Percentiles rank a stretch among this genome's conserved stretches.
These are phyloP conservation scores for Leptoclinus maculatus DNA, from an alignment of 2,797 vertebrate genomes.

Conservation along the genomic window DNA sequence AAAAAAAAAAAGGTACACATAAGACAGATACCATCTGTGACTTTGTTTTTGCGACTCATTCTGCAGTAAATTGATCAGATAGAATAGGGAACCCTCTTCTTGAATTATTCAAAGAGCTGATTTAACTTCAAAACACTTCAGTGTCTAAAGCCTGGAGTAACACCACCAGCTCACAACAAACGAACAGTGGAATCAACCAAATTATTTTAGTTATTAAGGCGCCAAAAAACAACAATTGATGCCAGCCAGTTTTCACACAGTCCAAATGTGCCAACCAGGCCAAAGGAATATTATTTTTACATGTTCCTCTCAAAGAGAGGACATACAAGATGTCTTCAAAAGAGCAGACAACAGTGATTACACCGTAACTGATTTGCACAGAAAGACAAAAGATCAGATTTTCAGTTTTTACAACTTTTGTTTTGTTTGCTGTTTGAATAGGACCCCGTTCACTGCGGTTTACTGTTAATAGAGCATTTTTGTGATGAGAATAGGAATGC, in stretches of 20 bases:
- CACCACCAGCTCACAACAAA: conserved; percentile 50
- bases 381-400: not conserved
- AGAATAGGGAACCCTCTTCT: conserved; percentile 31
- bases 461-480: conserved; percentile 23
- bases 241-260: conserved; percentile 17
- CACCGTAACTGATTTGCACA: not conserved
- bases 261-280: conserved; percentile 1
- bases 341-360: conserved; percentile 1
- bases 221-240: conserved; percentile 34
- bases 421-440: conserved; percentile 10
- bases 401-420: not conserved
- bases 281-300: not conserved
- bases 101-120: conserved; percentile 62
- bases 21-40: not conserved
- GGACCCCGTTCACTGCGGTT: conserved; percentile 2
- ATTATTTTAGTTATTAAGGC: conserved; percentile 58
- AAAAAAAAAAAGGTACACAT: not conserved
- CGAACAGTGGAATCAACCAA: conserved; percentile 41
- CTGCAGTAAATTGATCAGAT: conserved; percentile 42
- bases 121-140: conserved; percentile 53
- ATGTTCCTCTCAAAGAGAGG: not conserved
- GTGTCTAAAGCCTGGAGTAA: conserved; percentile 50
- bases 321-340: not conserved
- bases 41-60: conserved; percentile 36
- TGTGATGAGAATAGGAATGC: not conserved